phyloP scores from a whole-genome alignment of 35 echinoderm and acorn worm genomes.

The Eucidaris tribuloides region DNA sequence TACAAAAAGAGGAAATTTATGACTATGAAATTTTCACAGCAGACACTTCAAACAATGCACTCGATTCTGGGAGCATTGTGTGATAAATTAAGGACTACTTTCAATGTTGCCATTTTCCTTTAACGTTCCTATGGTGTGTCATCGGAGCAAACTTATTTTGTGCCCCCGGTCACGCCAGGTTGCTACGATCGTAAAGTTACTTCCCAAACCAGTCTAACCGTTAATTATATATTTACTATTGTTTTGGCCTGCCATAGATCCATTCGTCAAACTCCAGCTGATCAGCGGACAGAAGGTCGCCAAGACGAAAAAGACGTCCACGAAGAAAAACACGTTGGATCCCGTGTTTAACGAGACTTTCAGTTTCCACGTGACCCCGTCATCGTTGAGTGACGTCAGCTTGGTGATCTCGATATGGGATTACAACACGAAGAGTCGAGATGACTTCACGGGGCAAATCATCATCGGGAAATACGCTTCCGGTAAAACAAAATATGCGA shows the following conservation, averaged over 20 bases:
- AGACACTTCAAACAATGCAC: too few species aligned
- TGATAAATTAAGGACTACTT: too few species aligned
- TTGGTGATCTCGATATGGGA: conserved; percentile 78
- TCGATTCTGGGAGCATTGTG: too few species aligned
- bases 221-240: too few species aligned
- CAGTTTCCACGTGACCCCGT: conserved; percentile 85
- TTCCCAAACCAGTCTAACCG: too few species aligned
- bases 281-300: conserved; percentile 79
- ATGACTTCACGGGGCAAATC: conserved; percentile 89
- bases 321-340: conserved; percentile 93
- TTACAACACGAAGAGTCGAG: conserved; percentile 88
- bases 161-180: too few species aligned
- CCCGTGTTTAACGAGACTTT: conserved; percentile 98
- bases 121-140: too few species aligned
- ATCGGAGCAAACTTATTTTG: too few species aligned
- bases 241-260: conserved; percentile 86
- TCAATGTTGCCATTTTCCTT: too few species aligned
- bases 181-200: too few species aligned
- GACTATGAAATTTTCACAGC: too few species aligned
- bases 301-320: conserved; percentile 93
- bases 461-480: conserved; percentile 92
- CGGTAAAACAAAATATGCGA: conserved; percentile 64
- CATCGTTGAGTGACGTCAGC: conserved; percentile 58
- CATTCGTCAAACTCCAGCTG: conserved; percentile 91
- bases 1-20: too few species aligned